Conservation (phyloP, 2,888 invertebrate genomes). For the Cybosia mesomella region DNA sequence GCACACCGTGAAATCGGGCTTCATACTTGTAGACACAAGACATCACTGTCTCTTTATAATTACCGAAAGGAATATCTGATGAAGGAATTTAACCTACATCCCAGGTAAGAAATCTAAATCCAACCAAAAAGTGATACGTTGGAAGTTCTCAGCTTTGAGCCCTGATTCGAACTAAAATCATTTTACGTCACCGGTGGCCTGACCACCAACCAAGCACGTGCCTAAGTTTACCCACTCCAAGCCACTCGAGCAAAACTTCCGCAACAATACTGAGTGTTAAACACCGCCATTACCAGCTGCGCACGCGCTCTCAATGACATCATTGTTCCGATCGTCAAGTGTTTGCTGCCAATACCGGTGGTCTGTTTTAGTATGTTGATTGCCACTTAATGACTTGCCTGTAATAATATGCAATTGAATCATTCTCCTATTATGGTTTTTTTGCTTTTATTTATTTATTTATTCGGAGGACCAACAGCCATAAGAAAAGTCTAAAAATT, state of each 20-base stretch:
- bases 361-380: constrained; percentile 76
- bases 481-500: too few species aligned
- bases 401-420: constrained; percentile 40
- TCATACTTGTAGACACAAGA: too few species aligned
- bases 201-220: constrained; percentile 69
- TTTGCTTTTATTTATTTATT: too few species aligned
- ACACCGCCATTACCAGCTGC: constrained; percentile 71
- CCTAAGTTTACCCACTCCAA: constrained; percentile 68
- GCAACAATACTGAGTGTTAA: constrained; percentile 59
- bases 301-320: constrained; percentile 79
- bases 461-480: too few species aligned
- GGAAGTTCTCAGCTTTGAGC: background rate
- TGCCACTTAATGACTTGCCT: constrained; percentile 75
- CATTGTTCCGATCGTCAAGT: constrained; percentile 64
- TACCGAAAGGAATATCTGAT: background rate
- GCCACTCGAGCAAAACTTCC: constrained; percentile 56
- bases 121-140: background rate
- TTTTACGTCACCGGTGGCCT: constrained; percentile 45
- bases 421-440: constrained; percentile 6
- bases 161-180: background rate
- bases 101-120: too few species aligned
- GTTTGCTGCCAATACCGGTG: constrained; percentile 62
- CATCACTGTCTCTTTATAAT: background rate
- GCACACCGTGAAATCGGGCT: too few species aligned
- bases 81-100: background rate